Evolutionary conservation across 64 coral and sea anemone species (phyloP).

Genomic region (Hydrozoanthus tunicans): DNA sequence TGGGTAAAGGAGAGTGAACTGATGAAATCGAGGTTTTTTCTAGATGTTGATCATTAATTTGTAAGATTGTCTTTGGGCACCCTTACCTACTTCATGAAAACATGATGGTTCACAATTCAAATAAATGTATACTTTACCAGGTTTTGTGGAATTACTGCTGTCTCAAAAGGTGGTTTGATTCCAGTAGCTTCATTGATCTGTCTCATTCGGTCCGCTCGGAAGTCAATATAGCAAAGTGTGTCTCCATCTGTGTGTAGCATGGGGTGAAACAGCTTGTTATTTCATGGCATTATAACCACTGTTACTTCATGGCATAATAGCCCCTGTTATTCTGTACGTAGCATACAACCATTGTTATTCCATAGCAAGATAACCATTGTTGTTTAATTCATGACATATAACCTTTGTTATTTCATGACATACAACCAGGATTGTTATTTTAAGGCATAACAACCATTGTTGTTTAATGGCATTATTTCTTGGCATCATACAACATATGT

Average conservation of each 20-base stretch:
- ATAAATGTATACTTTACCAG: slow-evolving; percentile 63
- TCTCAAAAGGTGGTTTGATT: slow-evolving; percentile 97
- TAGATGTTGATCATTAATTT: not conserved
- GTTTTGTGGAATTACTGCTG: slow-evolving; percentile 84
- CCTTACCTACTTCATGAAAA: not conserved
- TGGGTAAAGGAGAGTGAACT: too few relatives aligned
- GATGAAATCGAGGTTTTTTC: too few relatives aligned
- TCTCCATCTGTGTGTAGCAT: slow-evolving; percentile 80
- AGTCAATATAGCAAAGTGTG: slow-evolving; percentile 91
- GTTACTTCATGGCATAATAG: not conserved
- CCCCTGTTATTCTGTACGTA: too few relatives aligned
- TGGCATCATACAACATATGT: too few relatives aligned
- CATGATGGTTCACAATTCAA: not conserved
- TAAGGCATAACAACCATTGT: too few relatives aligned
- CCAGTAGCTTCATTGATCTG: slow-evolving; percentile 96
- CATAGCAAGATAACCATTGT: too few relatives aligned
- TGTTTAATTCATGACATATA: too few relatives aligned
- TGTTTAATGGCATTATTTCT: too few relatives aligned
- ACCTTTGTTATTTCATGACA: too few relatives aligned
- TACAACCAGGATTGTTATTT: too few relatives aligned
- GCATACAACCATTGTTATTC: too few relatives aligned
- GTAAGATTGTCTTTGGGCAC: not conserved
- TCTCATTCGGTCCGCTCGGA: slow-evolving; percentile 94
- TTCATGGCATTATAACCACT: not conserved
- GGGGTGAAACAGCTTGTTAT: not conserved